Evolutionary conservation across 1,140 invertebrate species (phyloP), one percentile per base, ranked within the genome.

Genomic region (Hylaeus volcanicus): DNA sequence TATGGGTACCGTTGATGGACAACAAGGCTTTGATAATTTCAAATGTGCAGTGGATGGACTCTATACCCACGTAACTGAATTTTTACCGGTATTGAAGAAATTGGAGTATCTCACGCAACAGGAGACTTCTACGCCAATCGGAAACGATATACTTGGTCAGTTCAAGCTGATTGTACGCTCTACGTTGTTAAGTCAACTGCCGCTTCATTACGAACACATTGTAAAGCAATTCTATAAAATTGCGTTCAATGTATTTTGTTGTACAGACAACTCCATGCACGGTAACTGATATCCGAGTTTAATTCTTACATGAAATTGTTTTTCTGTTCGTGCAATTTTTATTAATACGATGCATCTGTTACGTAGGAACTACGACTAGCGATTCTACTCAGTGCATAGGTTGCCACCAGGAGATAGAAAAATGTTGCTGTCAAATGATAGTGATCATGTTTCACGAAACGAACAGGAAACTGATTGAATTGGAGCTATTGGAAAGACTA

Each of bases 401-500:
- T 14, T 98, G 97, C 93, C 94, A 94, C 77, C 95, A 95, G 89
- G 95, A 96, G 81, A 90, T 94, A n/a, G 94, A 95, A 8, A 94
- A 95, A 77, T 98, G 97, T 89, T 94, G 95, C 68, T 98, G 97
- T 93, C 93, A 96, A 78, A 94, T 95, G 76, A 96, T 97, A 76
- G 95, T 96, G 6, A 95, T 95, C 85, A 95, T 96, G 79, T 98
- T 98, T 88, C 95, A 97, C 91, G 95, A 96, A 82, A 96, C 96
- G 11, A 98, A 98, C 90, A 94, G 94, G 58, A 94, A 94, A 86
- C 91, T 97, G 37, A 94, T 96, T 86, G 95, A 97, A 84, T 93
- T 98, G 75, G 95, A 96, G 80, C 92, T 98, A 68, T 92, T 98
- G 14, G 97, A 98, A 90, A 94, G 96, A 83, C 90, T 98, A 5